phyloP scores from a whole-genome alignment of 2,888 invertebrate genomes.

The Phengaris arion region DNA sequence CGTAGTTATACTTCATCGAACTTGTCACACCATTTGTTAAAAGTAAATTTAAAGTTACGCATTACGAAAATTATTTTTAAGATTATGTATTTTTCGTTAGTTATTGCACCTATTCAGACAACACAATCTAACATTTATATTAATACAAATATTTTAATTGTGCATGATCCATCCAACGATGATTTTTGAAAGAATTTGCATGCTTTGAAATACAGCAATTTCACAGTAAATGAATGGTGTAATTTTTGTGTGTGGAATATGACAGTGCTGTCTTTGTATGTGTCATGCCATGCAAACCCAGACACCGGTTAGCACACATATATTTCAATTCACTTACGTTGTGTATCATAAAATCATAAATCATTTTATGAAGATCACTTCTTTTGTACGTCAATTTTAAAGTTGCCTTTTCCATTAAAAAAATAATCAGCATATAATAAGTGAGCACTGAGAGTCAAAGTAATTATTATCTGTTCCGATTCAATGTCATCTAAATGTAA shows the following conservation, averaged over 20 bases:
- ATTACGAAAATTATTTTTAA: no score
- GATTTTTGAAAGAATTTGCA: neutral
- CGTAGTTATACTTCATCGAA: no score
- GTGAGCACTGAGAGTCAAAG: no score
- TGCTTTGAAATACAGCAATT: neutral
- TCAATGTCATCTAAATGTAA: no score
- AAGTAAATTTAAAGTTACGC: no score
- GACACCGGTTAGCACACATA: constrained; percentile 43
- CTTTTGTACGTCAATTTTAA: neutral
- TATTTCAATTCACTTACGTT: constrained; percentile 37
- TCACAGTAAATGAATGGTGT: neutral
- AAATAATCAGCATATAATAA: no score
- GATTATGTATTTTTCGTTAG: neutral
- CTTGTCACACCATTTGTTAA: no score
- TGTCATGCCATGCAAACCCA: constrained; percentile 39
- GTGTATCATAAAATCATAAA: neutral
- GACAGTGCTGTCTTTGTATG: neutral
- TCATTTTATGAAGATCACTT: constrained; percentile 7
- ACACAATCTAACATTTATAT: neutral
- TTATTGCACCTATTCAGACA: neutral
- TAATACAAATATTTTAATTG: neutral
- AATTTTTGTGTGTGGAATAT: neutral
- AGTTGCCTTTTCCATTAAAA: no score
- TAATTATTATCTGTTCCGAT: no score
- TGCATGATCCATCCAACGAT: neutral